These are phyloP conservation scores for Apotomis turbidana DNA, from an alignment of 2,888 invertebrate genomes.

Conservation along the genomic window DNA sequence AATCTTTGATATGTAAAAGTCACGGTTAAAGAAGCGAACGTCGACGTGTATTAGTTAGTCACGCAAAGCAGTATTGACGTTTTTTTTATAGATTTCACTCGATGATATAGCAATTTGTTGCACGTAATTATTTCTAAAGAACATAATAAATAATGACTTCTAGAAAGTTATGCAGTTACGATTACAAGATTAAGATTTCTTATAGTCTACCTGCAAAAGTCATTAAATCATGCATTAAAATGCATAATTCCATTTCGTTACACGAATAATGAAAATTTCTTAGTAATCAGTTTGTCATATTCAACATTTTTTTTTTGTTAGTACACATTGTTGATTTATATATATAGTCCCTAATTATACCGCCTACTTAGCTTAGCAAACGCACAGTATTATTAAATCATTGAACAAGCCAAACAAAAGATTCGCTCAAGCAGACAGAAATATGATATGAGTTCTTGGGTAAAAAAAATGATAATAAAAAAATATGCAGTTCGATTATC, in stretches of 20 bases:
- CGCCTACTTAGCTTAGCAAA: too few species aligned
- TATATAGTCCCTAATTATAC: too few species aligned
- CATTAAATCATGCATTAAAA: neutral
- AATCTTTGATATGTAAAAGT: slow-evolving; percentile 17
- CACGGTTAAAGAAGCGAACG: slow-evolving; percentile 8
- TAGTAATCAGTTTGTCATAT: neutral
- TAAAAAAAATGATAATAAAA: neutral
- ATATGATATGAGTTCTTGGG: too few species aligned
- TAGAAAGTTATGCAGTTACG: neutral
- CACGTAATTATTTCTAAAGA: neutral
- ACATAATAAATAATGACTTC: neutral
- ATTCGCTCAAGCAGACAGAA: slow-evolving; percentile 16
- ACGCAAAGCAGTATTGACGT: slow-evolving; percentile 8
- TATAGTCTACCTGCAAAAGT: too few species aligned
- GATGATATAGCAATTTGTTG: slow-evolving; percentile 10
- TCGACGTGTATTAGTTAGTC: slow-evolving; percentile 9
- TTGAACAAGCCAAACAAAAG: neutral
- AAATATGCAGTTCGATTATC: too few species aligned
- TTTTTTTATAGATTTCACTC: slow-evolving; percentile 8
- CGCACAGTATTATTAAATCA: neutral
- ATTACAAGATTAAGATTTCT: neutral
- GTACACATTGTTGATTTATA: too few species aligned
- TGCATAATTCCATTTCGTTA: neutral
- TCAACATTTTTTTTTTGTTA: too few species aligned
- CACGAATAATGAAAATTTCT: too few species aligned